Conservation (phyloP, 1,140 invertebrate genomes). For the Coenobita brevimanus region DNA sequence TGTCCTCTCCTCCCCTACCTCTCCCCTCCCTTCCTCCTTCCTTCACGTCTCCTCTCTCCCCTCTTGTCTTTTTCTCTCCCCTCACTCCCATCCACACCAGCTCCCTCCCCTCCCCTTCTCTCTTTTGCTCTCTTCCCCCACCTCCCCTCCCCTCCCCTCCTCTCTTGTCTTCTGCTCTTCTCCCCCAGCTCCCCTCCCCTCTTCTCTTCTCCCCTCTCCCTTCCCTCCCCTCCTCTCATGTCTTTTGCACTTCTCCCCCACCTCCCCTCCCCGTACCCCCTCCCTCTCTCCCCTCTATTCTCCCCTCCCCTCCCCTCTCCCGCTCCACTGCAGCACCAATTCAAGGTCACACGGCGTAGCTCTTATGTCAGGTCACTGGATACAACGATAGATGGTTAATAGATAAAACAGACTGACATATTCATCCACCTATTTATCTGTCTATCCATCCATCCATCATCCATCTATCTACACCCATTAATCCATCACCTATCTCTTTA, state of each 20-base stretch:
- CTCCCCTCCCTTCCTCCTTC: too few species aligned
- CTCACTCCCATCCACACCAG: neutral
- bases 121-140: neutral
- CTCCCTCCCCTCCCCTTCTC: neutral
- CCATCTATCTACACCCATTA: too few species aligned
- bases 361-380: too few species aligned
- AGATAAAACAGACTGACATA: too few species aligned
- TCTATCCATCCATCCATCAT: too few species aligned
- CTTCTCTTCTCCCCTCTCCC: neutral
- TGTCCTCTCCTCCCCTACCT: too few species aligned
- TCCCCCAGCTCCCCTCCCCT: neutral
- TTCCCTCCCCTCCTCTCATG: neutral
- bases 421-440: too few species aligned
- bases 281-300: neutral
- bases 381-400: too few species aligned
- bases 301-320: neutral
- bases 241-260: neutral
- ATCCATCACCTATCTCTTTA: too few species aligned
- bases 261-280: neutral
- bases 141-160: constrained; percentile 10
- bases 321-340: too few species aligned
- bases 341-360: too few species aligned
- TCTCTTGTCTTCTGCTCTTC: neutral
- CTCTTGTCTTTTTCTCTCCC: neutral
- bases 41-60: neutral